Percentiles rank a stretch among this genome's conserved stretches.
Conservation (phyloP, 2,888 invertebrate species). For the Coremacera marginata region DNA sequence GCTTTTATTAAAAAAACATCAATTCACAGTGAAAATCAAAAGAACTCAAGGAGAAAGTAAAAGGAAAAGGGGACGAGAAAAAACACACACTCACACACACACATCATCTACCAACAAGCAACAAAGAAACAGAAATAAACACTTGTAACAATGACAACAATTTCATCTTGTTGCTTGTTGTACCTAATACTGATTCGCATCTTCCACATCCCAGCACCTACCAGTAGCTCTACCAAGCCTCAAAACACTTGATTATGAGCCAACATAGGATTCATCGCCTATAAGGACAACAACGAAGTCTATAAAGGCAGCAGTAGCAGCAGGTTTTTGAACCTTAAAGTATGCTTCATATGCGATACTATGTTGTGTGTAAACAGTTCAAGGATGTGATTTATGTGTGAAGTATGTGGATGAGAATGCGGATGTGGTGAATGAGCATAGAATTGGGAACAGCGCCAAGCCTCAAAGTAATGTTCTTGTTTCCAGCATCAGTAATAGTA, state of each 20-base stretch:
- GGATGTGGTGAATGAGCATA: not conserved
- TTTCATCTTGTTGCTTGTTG: constrained; percentile 6
- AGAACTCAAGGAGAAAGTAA: not conserved
- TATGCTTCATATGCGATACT: constrained; percentile 16
- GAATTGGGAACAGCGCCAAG: constrained; percentile 32
- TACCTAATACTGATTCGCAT: not conserved
- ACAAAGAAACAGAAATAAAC: constrained; percentile 20
- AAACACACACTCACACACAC: no score
- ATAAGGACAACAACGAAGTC: not conserved
- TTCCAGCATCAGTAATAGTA: not conserved
- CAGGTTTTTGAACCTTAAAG: constrained; percentile 24
- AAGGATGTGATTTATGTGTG: constrained; percentile 33
- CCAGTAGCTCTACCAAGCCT: not conserved
- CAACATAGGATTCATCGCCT: not conserved
- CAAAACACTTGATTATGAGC: constrained; percentile 24
- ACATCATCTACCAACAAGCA: not conserved
- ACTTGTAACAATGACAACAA: constrained; percentile 28
- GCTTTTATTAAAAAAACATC: constrained; percentile 22
- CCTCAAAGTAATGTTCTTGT: not conserved
- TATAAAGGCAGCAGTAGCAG: not conserved
- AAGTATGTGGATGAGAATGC: not conserved
- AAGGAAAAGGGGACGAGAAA: not conserved
- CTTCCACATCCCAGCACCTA: not conserved
- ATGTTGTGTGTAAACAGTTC: constrained; percentile 28
- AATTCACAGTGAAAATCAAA: not conserved